Percentiles rank a stretch among this genome's conserved stretches.
These are phyloP conservation scores for Cydia pomonella DNA, from an alignment of 1,140 invertebrate genomes.

Conservation along the genomic window DNA sequence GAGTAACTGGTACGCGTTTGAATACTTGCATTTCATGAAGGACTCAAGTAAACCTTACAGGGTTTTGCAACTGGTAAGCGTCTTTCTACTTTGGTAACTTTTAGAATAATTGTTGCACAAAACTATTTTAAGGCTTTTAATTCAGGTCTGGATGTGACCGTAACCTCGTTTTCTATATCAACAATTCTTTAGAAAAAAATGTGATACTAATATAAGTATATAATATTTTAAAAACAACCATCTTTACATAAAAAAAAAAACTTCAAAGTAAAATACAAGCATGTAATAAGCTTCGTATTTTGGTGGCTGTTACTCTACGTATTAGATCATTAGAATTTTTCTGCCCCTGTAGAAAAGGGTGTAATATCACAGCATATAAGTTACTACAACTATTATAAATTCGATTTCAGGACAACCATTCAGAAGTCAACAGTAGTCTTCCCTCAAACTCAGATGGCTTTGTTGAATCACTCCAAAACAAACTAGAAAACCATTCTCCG, in stretches of 20 bases:
- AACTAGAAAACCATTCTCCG: conserved; percentile 57
- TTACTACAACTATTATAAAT: conserved; percentile 15
- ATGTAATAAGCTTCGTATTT: too few species aligned
- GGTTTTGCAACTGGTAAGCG: conserved; percentile 62
- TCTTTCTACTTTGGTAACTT: not conserved
- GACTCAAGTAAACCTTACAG: conserved; percentile 71
- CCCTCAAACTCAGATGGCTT: conserved; percentile 43
- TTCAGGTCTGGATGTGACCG: too few species aligned
- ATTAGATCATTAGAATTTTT: too few species aligned
- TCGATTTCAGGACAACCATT: conserved; percentile 56
- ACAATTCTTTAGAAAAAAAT: too few species aligned
- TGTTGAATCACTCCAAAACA: conserved; percentile 47
- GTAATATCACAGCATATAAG: not conserved
- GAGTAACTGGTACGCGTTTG: conserved; percentile 76
- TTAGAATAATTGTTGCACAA: not conserved
- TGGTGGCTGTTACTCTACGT: too few species aligned
- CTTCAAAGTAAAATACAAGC: too few species aligned
- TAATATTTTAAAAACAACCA: too few species aligned
- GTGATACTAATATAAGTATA: too few species aligned
- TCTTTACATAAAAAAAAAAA: too few species aligned
- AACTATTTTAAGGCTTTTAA: not conserved
- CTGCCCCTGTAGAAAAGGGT: too few species aligned
- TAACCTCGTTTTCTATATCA: too few species aligned
- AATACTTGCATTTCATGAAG: conserved; percentile 76
- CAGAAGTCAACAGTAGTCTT: conserved; percentile 51